Base-by-base conservation (phyloP, 1,140 invertebrate genomes). In the Oryzaephilus surinamensis region DNA sequence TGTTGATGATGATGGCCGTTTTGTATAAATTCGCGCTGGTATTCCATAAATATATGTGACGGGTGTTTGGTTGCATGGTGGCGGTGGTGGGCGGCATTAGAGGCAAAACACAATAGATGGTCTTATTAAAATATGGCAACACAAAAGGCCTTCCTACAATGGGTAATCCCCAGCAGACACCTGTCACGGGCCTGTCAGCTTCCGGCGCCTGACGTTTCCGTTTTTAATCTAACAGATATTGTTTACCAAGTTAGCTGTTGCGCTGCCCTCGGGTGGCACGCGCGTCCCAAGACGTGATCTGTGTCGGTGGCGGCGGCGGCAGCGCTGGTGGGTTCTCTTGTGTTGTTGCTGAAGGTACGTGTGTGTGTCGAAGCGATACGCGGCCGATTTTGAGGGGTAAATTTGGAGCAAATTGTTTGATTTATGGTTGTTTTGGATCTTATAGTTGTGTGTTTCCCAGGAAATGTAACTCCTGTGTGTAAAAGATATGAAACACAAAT, bases 211-310 rank as follows among this genome's bases (percentile, higher is more conserved):
- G 47, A 44, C 46, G 43, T 49, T 52, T 52, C 43, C 50, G 46
- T 52, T 52, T 52, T 52, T 52, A 52, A 52, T 52, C 50, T 52
- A 46, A 38, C 43, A 43, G 41, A 52, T 52, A 52, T 52, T 52
- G 50, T 52, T 52, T 49, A 42, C 40, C 29, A 32, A 23, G 34
- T 45, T 37, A 44, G 43, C 37, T 45, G 40, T 50, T 46, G 41
- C 40, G 23, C 32, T 31, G 32, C 27, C 37, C 40, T 16, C 4
- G 35, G 45, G 42, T 42, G 45, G 45, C 49, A 45, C 45, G 49
- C 42, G 38, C 38, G 38, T 21, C 27, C 34, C 40, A 36, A 40
- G 36, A 47, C 45, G 45, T 48, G 42, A 48, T 48, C 46, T 42
- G 38, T 46, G 40, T 42, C 32, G 23, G 16, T 19, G n/a, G n/a